Evolutionary conservation across 2,797 vertebrate species (phyloP), one percentile per base, ranked within the genome.

Genomic region (Acropternis orthonyx): DNA sequence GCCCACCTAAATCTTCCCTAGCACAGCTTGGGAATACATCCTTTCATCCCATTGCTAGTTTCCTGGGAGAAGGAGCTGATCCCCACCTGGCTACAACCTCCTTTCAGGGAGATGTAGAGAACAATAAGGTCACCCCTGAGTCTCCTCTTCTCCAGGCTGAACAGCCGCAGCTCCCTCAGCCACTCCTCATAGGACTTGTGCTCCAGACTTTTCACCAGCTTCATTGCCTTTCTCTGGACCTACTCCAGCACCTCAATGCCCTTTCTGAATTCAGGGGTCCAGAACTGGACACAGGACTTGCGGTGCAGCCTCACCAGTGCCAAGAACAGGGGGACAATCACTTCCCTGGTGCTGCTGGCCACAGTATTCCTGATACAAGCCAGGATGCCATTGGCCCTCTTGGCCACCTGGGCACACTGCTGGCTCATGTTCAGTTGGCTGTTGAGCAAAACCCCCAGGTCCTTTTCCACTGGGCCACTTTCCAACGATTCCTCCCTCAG

Each of bases 271-370:
- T 65, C 10, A 23, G 22, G 26, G 51, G n/a, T 26, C 37, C 18
- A 46, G 17, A 52, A 46, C 30, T 46, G 30, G 12, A 11, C 10
- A 58, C 4, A 39, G 24, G 5, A 58, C 30, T 84, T 7, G 3
- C 58, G 30, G 18, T 34, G 7, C 26, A 39, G 30, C 39, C 30
- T 66, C 73, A 54, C 22, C 46, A 36, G 34, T 24, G 22, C 19
- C 0, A 0, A 15, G 22, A 14, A 46, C 5, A 10, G 15, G 27
- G 30, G 26, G 6, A 36, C 0, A 2, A 54, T 66, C 34, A 7
- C 8, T 24, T 32, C 30, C 19, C 34, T 52, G 1, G 3, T 58
- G 6, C 30, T 48, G 39, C 39, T 48, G 46, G 2, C 15, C 39
- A 24, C 15, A 6, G 7, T 52, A 7, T 23, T 72, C 21, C 30